Percentiles rank a stretch among this genome's conserved stretches.
Evolutionary conservation across 2,797 vertebrate genomes (phyloP).

Genomic region (Falco novaeseelandiae): DNA sequence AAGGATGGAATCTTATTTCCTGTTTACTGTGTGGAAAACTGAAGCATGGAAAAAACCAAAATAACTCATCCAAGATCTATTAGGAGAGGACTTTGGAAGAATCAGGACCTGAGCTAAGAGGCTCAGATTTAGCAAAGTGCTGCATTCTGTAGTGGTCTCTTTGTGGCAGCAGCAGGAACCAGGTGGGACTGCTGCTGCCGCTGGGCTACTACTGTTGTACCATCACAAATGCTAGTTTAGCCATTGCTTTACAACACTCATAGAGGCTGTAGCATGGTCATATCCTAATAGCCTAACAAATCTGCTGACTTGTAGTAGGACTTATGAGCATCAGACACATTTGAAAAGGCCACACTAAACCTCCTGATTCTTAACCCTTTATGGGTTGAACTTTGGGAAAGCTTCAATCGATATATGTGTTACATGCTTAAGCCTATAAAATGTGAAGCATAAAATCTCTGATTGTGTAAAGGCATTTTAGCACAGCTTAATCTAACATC

Average conservation of each 20-base stretch:
- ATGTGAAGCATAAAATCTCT: not conserved
- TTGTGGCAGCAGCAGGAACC: not conserved
- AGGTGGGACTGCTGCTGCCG: not conserved
- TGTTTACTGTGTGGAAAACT: not conserved
- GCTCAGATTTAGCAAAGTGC: not conserved
- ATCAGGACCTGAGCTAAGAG: not conserved
- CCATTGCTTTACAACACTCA: not conserved
- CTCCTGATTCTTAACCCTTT: not conserved
- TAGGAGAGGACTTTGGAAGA: not conserved
- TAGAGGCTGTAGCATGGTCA: fast-evolving
- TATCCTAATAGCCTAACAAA: not conserved
- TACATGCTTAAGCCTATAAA: not conserved
- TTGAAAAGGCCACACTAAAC: not conserved
- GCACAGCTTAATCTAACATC: not conserved
- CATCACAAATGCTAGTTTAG: not conserved
- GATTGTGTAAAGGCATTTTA: not conserved
- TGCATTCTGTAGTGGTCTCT: not conserved
- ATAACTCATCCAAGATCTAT: not conserved
- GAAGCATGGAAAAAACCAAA: not conserved
- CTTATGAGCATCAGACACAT: not conserved
- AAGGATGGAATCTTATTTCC: not conserved
- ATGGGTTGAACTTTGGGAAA: not conserved
- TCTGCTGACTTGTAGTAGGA: not conserved
- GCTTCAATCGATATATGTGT: not conserved
- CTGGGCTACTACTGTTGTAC: not conserved